Percentiles rank a stretch among this genome's conserved stretches.
Evolutionary conservation across 2,888 invertebrate genomes (phyloP).

Genomic region (Hanleya hanleyi): DNA sequence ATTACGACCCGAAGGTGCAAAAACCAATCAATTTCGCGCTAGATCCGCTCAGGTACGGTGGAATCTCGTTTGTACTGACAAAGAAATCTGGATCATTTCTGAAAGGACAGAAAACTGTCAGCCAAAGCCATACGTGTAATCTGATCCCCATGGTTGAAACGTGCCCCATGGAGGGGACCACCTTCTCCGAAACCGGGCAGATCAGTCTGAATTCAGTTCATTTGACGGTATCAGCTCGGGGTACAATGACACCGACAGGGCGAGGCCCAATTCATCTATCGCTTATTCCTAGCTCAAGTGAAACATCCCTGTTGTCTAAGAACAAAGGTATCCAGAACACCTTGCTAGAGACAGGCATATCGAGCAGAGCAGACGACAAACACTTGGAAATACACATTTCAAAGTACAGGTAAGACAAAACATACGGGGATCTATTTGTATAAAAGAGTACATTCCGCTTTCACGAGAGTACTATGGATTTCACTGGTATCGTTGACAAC

Average conservation of each 20-base stretch:
- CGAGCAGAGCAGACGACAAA: background rate
- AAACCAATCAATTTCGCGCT: background rate
- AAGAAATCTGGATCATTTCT: background rate
- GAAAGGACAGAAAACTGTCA: background rate
- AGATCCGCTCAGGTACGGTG: background rate
- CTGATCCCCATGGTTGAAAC: background rate
- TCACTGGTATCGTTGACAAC: too few species aligned
- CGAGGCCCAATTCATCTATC: background rate
- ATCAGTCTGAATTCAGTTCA: background rate
- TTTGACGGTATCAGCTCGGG: background rate
- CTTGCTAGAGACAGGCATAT: background rate
- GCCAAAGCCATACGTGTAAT: background rate
- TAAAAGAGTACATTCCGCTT: too few species aligned
- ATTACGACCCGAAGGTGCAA: background rate
- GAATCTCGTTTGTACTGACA: background rate
- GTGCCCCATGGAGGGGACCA: background rate
- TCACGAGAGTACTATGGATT: too few species aligned
- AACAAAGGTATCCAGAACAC: background rate
- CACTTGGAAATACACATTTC: background rate
- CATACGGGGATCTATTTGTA: too few species aligned
- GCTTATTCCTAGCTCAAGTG: background rate
- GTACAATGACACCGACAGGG: background rate
- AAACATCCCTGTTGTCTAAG: background rate
- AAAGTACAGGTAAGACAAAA: background rate
- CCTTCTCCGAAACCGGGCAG: background rate